Evolutionary conservation across 2,888 invertebrate genomes (phyloP), one percentile per base, ranked within the genome.

Genomic region (Cynaeus angustus): DNA sequence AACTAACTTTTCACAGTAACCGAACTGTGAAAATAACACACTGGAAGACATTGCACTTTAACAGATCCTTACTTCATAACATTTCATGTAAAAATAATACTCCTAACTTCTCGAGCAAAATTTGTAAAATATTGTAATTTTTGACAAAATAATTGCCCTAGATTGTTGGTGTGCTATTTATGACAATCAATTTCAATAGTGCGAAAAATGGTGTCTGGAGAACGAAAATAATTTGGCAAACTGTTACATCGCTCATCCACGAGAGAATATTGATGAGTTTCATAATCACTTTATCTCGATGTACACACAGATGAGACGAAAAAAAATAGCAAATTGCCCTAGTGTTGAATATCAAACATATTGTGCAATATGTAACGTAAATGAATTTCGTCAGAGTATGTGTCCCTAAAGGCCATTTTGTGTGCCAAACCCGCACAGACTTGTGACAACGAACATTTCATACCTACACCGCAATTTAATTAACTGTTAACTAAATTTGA

Each of bases 271-370:
- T 68, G 68, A 68, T 61, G 52, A 46, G 52, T 58, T 59, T 14
- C 59, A 52, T 67, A 67, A 67, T 68, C 68, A 46, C 37, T 61
- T 62, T 61, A 68, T 55, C 37, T 14, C 58, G 55, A 68, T 62
- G 62, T 61, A 53, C 59, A 67, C 59, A 52, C 45, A 50, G 13
- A 14, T 14, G 28, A 33, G 14, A 26, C 8, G 48, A n/a, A 38
- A 61, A 64, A 68, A 68, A 68, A 68, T 68, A 30, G 64, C 64
- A 64, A 68, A 68, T 68, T 68, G 56, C 50, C 50, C 45, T 37
- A 68, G 68, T 64, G 68, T 46, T 68, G 68, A 68, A 68, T 68
- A 64, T 68, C 64, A 64, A 68, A 68, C 59, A 55, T 28, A 41
- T 13, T 53, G 64, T 46, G 56, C 64, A 68, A 64, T 64, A 55